These are phyloP conservation scores for Erinaceus europaeus DNA, from an alignment of 2,113 vertebrate species.

Conservation along the genomic window DNA sequence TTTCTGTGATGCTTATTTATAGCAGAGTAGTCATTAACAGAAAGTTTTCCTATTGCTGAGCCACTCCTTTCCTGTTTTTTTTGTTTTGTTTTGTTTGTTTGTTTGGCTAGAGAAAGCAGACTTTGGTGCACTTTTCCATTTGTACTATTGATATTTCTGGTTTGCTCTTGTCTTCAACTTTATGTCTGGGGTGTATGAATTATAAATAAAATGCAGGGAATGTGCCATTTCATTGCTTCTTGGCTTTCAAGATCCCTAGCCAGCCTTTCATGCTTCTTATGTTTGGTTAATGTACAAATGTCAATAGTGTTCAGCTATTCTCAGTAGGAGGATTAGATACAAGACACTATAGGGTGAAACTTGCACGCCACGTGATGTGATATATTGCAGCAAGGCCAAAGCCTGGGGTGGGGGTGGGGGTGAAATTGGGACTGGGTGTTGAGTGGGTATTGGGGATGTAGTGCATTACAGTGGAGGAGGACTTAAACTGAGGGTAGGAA, in stretches of 20 bases:
- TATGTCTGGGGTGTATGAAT: not conserved
- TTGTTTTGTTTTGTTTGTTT: too few relatives aligned
- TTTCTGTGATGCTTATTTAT: not conserved
- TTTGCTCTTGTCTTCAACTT: not conserved
- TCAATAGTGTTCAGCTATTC: not conserved
- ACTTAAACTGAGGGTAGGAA: too few relatives aligned
- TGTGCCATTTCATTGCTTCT: not conserved
- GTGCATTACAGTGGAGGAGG: too few relatives aligned
- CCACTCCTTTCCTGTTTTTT: not conserved
- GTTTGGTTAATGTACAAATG: not conserved
- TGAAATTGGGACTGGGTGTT: too few relatives aligned
- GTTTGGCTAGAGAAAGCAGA: not conserved
- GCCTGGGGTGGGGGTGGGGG: too few relatives aligned
- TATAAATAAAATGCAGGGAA: not conserved
- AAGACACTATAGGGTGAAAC: too few relatives aligned
- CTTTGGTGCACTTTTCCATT: not conserved
- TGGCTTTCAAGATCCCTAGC: not conserved
- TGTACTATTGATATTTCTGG: not conserved
- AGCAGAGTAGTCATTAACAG: not conserved
- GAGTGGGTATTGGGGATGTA: too few relatives aligned
- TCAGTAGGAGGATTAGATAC: not conserved
- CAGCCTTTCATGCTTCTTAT: not conserved
- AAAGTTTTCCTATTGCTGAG: not conserved
- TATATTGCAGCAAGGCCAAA: too few relatives aligned
- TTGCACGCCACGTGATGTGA: too few relatives aligned